Base-by-base conservation (phyloP, 2,888 invertebrate species). In the Diarsia dahlii region DNA sequence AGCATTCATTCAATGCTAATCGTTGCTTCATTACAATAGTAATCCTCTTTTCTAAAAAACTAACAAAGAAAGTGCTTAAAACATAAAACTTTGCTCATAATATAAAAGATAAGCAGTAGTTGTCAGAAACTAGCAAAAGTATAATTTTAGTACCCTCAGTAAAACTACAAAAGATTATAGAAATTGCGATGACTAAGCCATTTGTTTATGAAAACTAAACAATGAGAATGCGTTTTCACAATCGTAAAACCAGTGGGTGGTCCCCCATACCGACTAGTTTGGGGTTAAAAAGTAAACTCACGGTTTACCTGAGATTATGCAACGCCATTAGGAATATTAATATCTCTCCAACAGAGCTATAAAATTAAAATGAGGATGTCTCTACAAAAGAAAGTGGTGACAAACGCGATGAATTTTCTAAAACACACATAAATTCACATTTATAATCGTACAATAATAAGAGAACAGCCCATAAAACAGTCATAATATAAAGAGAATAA, bases 181-280 rank as follows among this genome's bases (percentile, higher is more conserved):
- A 91, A 91, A 92, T 92, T 90, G 90, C 90, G 87, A 92, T 92
- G 93, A 93, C 90, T 88, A 81, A 89, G 80, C 71, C 78, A 78
- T 90, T 90, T 90, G 85, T 91, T 91, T 88, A 84, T 88, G 76
- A 84, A 84, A 87, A 83, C 88, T 87, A 93, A 93, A 94, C 93
- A 94, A 93, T 92, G 91, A 92, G 89, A 85, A 82, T 84, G 89
- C 89, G 81, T 92, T 93, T 91, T 89, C 83, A 81, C 84, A 88
- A 83, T 86, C 85, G 77, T 90, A 88, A 88, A 82, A 78, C 73
- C 87, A 82, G 80, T 87, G 87, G 93, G 93, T 93, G 93, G 94
- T 92, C 93, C 80, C 76, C 83, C 74, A 68, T 60, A 80, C 80
- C 66, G 76, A 74, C 76, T 68, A 84, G 58, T 81, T 85, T 70